These are phyloP conservation scores for Monoplex corrugatus DNA, from an alignment of 2,888 invertebrate species.

Conservation along the genomic window DNA sequence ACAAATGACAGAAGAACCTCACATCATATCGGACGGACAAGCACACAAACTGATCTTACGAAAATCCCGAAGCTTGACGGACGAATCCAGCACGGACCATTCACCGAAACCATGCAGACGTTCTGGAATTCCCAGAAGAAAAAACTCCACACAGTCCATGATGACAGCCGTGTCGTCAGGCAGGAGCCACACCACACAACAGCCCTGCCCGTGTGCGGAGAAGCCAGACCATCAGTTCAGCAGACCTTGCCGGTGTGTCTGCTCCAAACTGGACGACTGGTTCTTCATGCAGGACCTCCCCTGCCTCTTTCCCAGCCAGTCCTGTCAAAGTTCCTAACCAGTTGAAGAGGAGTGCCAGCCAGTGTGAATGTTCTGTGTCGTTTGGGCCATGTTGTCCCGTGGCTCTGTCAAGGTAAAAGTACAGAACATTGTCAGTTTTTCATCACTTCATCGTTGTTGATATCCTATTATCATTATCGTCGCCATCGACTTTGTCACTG, in stretches of 20 bases:
- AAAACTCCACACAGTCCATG: not conserved
- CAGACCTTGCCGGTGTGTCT: not conserved
- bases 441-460: too few relatives aligned
- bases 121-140: conserved; percentile 24
- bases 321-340: not conserved
- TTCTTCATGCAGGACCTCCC: not conserved
- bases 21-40: not conserved
- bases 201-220: not conserved
- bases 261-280: not conserved
- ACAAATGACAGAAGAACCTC: not conserved
- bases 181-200: conserved; percentile 12
- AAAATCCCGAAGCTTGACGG: conserved; percentile 24
- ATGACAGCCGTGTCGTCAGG: not conserved
- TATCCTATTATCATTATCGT: too few relatives aligned
- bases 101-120: conserved; percentile 4
- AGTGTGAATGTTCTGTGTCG: not conserved
- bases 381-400: not conserved
- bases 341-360: not conserved
- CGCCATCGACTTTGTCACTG: too few relatives aligned
- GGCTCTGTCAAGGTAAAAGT: not conserved
- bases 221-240: not conserved
- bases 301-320: not conserved
- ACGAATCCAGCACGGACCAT: not conserved
- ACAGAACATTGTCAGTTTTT: not conserved
- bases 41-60: not conserved